Evolutionary conservation across 2,113 vertebrate genomes (phyloP).

Genomic region (Gavia stellata): DNA sequence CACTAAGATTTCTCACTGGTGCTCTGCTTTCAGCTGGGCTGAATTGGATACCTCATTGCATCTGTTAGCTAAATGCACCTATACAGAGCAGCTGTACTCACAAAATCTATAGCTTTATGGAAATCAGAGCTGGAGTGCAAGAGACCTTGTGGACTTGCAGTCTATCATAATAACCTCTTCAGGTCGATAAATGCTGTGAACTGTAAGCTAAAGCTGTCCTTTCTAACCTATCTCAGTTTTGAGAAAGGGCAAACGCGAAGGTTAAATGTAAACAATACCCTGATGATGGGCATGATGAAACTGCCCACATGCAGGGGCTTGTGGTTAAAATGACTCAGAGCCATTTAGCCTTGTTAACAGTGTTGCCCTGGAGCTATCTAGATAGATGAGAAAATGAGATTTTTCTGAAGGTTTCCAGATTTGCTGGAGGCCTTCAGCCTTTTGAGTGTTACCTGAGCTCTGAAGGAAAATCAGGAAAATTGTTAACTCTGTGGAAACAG

Average conservation of each 20-base stretch:
- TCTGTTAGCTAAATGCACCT: not conserved
- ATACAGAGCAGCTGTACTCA: not conserved
- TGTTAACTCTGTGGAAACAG: not conserved
- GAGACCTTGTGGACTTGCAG: not conserved
- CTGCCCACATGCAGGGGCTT: not conserved
- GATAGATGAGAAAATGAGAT: not conserved
- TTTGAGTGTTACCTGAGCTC: not conserved
- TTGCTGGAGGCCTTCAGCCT: not conserved
- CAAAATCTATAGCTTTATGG: conserved; percentile 30
- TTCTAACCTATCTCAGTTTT: not conserved
- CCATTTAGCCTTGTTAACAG: not conserved
- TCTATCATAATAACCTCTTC: conserved; percentile 12
- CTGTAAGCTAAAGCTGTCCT: not conserved
- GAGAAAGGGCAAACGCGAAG: not conserved
- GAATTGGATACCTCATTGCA: not conserved
- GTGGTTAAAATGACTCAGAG: not conserved
- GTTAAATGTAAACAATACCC: not conserved
- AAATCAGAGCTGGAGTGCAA: not conserved
- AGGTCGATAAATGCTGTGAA: not conserved
- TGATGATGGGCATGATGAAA: not conserved
- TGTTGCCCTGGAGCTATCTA: not conserved
- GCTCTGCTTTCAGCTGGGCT: not conserved
- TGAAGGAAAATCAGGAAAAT: not conserved
- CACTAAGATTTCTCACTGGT: not conserved
- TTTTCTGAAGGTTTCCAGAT: not conserved